Conservation (phyloP, 1,140 invertebrate species). For the Acromyrmex heyeri region DNA sequence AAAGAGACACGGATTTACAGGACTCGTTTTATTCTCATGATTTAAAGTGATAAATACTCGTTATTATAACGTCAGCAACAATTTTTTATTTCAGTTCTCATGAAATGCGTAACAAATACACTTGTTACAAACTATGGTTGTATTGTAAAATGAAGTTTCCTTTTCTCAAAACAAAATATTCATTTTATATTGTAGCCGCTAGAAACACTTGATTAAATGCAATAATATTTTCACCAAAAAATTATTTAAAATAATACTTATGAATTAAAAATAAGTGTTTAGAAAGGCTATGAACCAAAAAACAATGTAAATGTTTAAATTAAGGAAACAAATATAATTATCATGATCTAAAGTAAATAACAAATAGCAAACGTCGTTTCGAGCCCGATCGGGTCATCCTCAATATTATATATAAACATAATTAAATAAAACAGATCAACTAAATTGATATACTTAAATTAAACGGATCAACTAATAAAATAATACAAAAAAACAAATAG, state of each 20-base stretch:
- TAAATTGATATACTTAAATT: no score
- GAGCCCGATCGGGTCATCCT: no score
- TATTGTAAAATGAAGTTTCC: neutral
- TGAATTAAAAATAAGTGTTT: no score
- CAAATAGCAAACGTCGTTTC: no score
- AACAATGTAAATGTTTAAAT: no score
- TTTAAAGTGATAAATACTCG: constrained; percentile 26
- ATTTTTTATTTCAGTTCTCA: constrained; percentile 16
- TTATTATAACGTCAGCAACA: constrained; percentile 10
- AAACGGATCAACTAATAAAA: no score
- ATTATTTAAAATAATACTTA: neutral
- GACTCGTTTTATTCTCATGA: constrained; percentile 25
- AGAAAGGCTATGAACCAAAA: no score
- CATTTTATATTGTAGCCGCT: neutral
- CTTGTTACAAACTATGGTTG: neutral
- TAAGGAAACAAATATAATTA: no score
- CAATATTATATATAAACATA: no score
- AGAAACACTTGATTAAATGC: neutral
- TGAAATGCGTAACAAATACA: neutral
- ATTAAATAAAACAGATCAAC: no score
- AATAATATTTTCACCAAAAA: neutral
- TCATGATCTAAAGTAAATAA: no score
- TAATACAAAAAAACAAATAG: no score
- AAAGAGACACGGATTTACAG: neutral
- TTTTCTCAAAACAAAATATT: neutral